A percentile compares a stretch with the other conserved stretches of the same genome.
phyloP scores from a whole-genome alignment of 1,140 invertebrate species.

The Vanessa atalanta region DNA sequence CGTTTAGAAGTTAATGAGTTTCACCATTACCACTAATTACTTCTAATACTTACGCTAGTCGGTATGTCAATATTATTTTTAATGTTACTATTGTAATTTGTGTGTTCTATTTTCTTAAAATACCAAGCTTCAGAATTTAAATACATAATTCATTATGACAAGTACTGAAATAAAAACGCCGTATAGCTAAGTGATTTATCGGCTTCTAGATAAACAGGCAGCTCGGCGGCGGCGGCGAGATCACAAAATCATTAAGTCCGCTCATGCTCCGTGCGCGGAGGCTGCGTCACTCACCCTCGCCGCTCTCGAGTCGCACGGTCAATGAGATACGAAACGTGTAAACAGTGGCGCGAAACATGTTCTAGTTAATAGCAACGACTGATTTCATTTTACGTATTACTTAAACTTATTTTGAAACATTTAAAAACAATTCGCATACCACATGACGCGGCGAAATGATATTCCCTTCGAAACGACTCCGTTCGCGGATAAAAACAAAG shows the following conservation, averaged over 20 bases:
- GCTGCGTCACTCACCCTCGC: conserved; percentile 52
- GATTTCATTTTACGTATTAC: conserved; percentile 12
- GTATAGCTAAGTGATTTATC: neutral
- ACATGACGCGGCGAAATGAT: conserved; percentile 67
- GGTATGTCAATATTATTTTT: no score
- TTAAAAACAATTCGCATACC: conserved; percentile 34
- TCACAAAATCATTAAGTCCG: conserved; percentile 72
- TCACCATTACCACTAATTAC: no score
- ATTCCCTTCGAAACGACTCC: conserved; percentile 59
- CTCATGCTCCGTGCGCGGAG: conserved; percentile 73
- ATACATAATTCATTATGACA: no score
- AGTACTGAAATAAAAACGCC: neutral
- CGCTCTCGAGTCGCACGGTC: conserved; percentile 22
- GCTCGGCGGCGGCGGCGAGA: conserved; percentile 29
- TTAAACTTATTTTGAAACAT: conserved; percentile 18
- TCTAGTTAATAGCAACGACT: conserved; percentile 23
- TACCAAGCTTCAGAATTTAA: no score
- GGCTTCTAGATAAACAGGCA: conserved; percentile 1
- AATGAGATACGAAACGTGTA: conserved; percentile 36
- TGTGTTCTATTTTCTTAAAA: no score
- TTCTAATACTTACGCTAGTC: no score
- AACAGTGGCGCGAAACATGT: conserved; percentile 45
- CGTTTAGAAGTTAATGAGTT: no score
- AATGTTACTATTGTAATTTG: no score
- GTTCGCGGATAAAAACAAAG: conserved; percentile 60